Conservation (phyloP, 2,113 vertebrate genomes). For the Sebastes schlegelii region DNA sequence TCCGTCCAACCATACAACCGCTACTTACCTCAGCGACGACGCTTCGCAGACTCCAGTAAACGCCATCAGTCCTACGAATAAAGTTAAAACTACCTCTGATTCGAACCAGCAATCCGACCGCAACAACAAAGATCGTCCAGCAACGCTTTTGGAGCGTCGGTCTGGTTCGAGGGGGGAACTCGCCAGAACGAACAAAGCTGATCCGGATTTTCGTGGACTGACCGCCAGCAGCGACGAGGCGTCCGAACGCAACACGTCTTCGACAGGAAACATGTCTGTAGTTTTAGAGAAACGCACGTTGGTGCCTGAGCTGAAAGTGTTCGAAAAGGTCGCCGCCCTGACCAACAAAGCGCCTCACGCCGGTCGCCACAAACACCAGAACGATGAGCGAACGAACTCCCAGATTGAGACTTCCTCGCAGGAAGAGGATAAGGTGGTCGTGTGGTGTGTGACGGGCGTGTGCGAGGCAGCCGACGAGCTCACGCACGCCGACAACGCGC, state of each 20-base stretch:
- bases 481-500: background rate
- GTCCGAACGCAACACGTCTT: fast-evolving
- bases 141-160: background rate
- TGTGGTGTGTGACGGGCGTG: conserved; percentile 71
- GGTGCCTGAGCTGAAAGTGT: conserved; percentile 84
- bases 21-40: conserved; percentile 30
- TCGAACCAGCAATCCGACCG: conserved; percentile 33
- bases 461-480: conserved; percentile 38
- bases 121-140: conserved; percentile 10
- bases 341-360: no score
- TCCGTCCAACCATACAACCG: conserved; percentile 8
- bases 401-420: background rate
- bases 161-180: background rate
- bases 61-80: no score
- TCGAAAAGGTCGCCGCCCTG: conserved; percentile 51
- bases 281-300: conserved; percentile 83
- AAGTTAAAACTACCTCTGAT: conserved; percentile 50
- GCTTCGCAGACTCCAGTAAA: background rate
- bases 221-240: background rate
- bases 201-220: background rate
- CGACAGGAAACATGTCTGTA: conserved; percentile 69
- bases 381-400: conserved; percentile 23
- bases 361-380: no score
- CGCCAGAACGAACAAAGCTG: background rate
- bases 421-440: conserved; percentile 36